phyloP scores from a whole-genome alignment of 2,113 vertebrate species.

The Lagopus leucura region DNA sequence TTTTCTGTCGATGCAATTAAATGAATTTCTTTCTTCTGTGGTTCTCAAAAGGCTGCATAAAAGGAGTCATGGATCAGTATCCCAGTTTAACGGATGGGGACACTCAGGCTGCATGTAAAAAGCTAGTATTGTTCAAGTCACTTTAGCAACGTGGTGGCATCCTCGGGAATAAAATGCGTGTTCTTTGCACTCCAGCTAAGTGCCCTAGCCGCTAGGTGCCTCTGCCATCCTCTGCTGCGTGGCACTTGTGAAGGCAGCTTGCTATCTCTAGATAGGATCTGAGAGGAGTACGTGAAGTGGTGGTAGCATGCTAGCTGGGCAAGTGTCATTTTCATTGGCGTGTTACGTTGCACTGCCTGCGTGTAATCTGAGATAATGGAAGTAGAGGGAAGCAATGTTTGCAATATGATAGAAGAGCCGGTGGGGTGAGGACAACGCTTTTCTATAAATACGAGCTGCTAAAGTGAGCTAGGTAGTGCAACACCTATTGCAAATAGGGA shows the following conservation, averaged over 20 bases:
- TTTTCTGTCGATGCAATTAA: background rate
- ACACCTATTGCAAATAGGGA: background rate
- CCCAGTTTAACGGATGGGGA: background rate
- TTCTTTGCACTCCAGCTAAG: background rate
- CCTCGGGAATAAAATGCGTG: background rate
- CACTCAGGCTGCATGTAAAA: accelerated
- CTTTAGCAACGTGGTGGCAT: background rate
- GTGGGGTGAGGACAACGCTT: background rate
- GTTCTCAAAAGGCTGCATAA: background rate
- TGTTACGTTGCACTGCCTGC: background rate
- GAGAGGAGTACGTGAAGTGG: background rate
- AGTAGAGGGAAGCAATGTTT: background rate
- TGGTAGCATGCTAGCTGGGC: background rate
- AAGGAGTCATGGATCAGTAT: background rate
- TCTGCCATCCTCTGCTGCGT: background rate
- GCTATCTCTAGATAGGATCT: background rate
- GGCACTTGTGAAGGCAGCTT: background rate
- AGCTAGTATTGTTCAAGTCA: accelerated
- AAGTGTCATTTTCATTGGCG: background rate
- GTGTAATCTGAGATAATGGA: background rate
- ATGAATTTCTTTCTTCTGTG: background rate
- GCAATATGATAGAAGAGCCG: background rate
- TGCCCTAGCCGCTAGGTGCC: background rate
- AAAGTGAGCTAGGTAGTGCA: background rate
- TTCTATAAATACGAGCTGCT: slow-evolving; percentile 15